phyloP scores from a whole-genome alignment of 2,113 vertebrate species.

The Equus przewalskii region DNA sequence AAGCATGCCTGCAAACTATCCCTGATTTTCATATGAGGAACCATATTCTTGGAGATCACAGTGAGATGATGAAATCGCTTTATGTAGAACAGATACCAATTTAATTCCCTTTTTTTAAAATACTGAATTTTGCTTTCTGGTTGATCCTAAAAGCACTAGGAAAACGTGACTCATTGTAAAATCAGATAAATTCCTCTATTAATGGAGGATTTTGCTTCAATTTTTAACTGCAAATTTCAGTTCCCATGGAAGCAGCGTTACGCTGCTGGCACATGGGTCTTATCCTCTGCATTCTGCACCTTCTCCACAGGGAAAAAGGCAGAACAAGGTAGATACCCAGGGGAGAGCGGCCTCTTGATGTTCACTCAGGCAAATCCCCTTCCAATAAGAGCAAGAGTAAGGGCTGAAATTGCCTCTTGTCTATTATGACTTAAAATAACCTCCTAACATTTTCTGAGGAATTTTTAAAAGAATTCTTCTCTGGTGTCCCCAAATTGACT shows the following conservation, averaged over 20 bases:
- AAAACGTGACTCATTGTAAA: slow-evolving; percentile 56
- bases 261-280: neutral
- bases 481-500: neutral
- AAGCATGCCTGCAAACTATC: neutral
- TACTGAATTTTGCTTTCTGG: slow-evolving; percentile 10
- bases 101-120: neutral
- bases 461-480: neutral
- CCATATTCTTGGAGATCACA: neutral
- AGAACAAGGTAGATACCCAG: neutral
- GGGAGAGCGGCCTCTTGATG: neutral
- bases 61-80: neutral
- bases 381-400: neutral
- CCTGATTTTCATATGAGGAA: neutral
- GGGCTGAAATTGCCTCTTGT: neutral
- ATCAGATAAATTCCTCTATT: slow-evolving; percentile 59
- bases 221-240: slow-evolving; percentile 34
- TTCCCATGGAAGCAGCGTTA: slow-evolving; percentile 53
- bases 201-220: slow-evolving; percentile 41
- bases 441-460: slow-evolving; percentile 33
- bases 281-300: neutral
- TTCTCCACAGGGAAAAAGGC: neutral
- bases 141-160: slow-evolving; percentile 25
- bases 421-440: slow-evolving; percentile 57
- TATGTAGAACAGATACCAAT: neutral
- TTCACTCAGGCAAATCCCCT: neutral